Base-by-base conservation (phyloP, 37 sponge, comb jelly and placozoan genomes). In the Mnemiopsis leidyi region DNA sequence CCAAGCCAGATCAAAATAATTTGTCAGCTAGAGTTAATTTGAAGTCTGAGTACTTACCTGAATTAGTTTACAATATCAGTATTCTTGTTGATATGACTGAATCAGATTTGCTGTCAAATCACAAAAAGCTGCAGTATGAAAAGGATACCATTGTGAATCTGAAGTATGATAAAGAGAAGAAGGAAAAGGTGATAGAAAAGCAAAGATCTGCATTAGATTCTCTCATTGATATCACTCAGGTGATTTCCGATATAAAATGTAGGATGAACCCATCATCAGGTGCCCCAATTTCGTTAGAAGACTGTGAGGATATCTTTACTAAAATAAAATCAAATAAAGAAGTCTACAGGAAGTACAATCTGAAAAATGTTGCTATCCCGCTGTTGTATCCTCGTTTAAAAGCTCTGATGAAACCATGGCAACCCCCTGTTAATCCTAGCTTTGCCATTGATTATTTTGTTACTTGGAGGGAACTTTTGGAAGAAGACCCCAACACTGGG, bases 31-130 rank as follows among this genome's bases (percentile, higher is more conserved):
- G 88, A 39, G 82, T 21, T 67, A 18, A 76, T 23, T 5, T 77
- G 31, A 76, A 35, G 32, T 93, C 79, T 3, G 30, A 23, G 23
- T 76, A 93, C 36, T 97, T 93, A 75, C 95, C 96, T 18, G 97
- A 97, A 71, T 93, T 99, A 25, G 85, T 94, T 0, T 94, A 96
- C 93, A 99, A 99, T 92, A 85, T 99, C 18, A 69, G 94, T 38
- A 88, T 97, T 0, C 94, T 99, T 23, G 99, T 97, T n/a, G 96
- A 95, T 13, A 83, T 94, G 25, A 95, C 97, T 0, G 99, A 99
- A 73, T 69, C 93, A 0, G 96, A 96, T 0, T 95, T 98, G 16
- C 93, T 98, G 21, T 38, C 93, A 39, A 94, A 33, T 39, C 68
- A 33, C 32, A 21, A 35, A 26, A 95, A 93, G 88, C 92, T 96